phyloP scores from a whole-genome alignment of 2,113 vertebrate species.

The Procavia capensis region DNA sequence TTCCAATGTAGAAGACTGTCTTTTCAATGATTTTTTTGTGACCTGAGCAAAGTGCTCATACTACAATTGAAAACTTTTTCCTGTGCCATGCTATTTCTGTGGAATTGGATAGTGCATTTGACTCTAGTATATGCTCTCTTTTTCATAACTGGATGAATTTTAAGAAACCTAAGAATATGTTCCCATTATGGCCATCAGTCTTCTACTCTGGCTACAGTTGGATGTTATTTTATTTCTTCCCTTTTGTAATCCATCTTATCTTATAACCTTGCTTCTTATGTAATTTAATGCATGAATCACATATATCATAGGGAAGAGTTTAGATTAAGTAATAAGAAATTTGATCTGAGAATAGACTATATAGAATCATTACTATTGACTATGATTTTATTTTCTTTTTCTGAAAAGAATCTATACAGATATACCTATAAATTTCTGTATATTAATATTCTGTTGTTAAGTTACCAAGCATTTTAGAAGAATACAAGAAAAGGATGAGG shows the following conservation, averaged over 20 bases:
- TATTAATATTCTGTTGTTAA: not conserved
- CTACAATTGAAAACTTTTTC: not conserved
- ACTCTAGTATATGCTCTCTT: not conserved
- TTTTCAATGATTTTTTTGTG: conserved; percentile 14
- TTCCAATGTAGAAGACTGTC: not conserved
- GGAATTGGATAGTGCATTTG: not conserved
- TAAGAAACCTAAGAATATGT: not conserved
- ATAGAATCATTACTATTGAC: not conserved
- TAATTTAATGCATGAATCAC: not conserved
- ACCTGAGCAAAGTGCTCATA: not conserved
- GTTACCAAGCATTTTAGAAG: not conserved
- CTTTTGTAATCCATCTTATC: not conserved
- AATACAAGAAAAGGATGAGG: not conserved
- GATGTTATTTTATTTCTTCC: not conserved
- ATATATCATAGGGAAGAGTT: not conserved
- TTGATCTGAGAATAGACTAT: not conserved
- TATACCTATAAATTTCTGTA: not conserved
- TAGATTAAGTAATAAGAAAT: conserved; percentile 6
- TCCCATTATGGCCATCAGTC: not conserved
- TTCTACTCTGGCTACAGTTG: not conserved
- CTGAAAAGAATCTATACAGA: not conserved
- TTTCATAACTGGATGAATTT: not conserved
- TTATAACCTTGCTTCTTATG: not conserved
- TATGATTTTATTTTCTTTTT: conserved; percentile 23
- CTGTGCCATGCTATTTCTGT: not conserved